These are phyloP conservation scores for Microcebus jonahi DNA, from an alignment of 2,113 vertebrate species.

Conservation along the genomic window DNA sequence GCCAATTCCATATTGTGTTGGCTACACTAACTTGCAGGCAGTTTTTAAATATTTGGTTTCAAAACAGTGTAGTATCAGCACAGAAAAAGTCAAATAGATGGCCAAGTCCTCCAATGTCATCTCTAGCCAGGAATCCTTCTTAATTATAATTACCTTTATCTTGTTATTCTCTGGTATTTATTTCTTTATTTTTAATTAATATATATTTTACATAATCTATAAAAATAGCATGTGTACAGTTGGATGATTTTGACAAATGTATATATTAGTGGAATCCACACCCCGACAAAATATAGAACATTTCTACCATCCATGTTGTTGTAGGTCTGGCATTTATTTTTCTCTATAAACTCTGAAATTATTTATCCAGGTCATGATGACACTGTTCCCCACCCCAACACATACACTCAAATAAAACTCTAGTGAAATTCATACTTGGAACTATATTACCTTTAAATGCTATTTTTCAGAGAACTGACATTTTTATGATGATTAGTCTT, in stretches of 20 bases:
- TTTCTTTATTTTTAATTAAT: neutral
- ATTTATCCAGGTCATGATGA: neutral
- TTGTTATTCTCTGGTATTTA: neutral
- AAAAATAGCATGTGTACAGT: neutral
- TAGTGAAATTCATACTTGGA: neutral
- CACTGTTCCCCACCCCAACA: neutral
- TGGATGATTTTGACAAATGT: neutral
- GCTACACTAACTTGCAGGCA: neutral
- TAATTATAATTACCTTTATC: neutral
- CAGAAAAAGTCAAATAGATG: neutral
- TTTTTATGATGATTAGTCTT: neutral
- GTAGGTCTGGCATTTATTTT: neutral
- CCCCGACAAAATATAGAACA: neutral
- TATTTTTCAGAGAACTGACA: neutral
- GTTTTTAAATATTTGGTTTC: constrained; percentile 16
- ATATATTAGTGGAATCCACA: neutral
- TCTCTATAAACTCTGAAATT: neutral
- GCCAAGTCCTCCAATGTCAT: neutral
- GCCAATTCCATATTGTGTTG: neutral
- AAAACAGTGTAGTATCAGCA: neutral
- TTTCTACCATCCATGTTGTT: neutral
- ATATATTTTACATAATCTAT: neutral
- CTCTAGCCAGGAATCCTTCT: neutral
- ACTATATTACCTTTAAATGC: neutral
- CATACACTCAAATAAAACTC: constrained; percentile 1